A percentile compares a stretch with the other conserved stretches of the same genome.
These are phyloP conservation scores for Capitulum mitella DNA, from an alignment of 2,888 invertebrate genomes.

Conservation along the genomic window DNA sequence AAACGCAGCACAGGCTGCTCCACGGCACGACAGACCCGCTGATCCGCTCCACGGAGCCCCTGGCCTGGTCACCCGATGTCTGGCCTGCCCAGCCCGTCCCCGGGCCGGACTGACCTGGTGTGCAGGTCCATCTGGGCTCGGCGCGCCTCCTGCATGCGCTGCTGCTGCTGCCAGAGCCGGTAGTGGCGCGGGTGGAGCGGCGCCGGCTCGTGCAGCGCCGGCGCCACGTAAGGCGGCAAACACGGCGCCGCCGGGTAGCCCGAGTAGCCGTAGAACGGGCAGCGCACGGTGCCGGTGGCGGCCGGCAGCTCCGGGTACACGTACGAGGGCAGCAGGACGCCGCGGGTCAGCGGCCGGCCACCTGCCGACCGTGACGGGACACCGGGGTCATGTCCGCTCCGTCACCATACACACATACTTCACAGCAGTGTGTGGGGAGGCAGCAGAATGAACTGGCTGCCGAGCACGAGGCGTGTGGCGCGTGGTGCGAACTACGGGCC, in stretches of 20 bases:
- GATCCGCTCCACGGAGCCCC: no score
- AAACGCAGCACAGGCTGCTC: no score
- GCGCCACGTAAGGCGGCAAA: neutral
- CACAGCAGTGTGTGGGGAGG: no score
- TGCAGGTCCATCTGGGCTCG: neutral
- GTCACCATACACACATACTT: no score
- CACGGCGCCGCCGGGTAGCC: neutral
- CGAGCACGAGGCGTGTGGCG: no score
- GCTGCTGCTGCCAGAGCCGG: conserved; percentile 10
- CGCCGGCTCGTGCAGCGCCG: neutral
- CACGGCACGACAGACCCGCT: neutral
- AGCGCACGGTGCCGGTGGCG: neutral
- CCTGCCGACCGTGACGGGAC: neutral
- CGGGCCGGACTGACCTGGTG: neutral
- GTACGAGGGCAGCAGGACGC: neutral
- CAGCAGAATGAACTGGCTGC: no score
- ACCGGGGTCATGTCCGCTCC: no score
- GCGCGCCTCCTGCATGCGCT: conserved; percentile 6
- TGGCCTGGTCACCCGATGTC: no score
- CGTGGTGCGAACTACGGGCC: no score
- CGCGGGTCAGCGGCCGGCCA: neutral
- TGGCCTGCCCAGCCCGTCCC: no score
- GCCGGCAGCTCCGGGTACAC: neutral
- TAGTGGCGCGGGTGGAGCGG: neutral
- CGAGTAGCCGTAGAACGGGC: neutral